phyloP scores from a whole-genome alignment of 2,888 invertebrate genomes.

The Metopia argyrocephala region DNA sequence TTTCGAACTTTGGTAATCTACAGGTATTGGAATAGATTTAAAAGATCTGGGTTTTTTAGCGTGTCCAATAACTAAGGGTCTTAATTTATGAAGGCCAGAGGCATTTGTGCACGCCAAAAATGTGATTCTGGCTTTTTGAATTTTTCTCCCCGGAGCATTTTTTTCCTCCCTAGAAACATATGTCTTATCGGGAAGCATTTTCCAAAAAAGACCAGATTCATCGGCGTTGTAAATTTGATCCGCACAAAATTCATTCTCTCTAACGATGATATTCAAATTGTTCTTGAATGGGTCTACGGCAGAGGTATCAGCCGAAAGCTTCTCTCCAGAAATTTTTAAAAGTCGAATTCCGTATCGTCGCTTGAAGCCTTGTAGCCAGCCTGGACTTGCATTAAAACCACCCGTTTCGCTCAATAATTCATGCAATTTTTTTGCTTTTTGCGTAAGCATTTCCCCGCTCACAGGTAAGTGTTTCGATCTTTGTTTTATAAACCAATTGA shows the following conservation, averaged over 20 bases:
- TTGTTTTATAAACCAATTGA: too few species aligned
- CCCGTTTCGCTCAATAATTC: neutral
- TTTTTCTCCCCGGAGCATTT: neutral
- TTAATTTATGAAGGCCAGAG: neutral
- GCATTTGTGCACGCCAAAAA: conserved; percentile 6
- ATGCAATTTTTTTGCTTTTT: conserved; percentile 13
- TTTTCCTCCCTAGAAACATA: neutral
- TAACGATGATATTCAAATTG: neutral
- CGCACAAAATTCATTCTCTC: conserved; percentile 5
- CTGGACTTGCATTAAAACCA: conserved; percentile 18
- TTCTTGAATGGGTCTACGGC: conserved; percentile 14
- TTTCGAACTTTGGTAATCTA: neutral
- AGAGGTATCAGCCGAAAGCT: conserved; percentile 1
- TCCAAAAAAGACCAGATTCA: neutral
- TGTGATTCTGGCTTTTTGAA: neutral
- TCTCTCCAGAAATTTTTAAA: conserved; percentile 26
- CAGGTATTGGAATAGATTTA: neutral
- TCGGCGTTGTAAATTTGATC: conserved; percentile 3
- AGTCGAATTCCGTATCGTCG: neutral
- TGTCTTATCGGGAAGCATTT: neutral
- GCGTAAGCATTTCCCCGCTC: neutral
- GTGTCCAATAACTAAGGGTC: neutral
- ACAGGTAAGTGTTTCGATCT: too few species aligned
- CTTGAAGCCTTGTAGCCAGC: conserved; percentile 11
- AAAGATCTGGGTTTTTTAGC: neutral